These are phyloP conservation scores for Penelope pileata DNA, from an alignment of 2,113 vertebrate genomes.

Conservation along the genomic window DNA sequence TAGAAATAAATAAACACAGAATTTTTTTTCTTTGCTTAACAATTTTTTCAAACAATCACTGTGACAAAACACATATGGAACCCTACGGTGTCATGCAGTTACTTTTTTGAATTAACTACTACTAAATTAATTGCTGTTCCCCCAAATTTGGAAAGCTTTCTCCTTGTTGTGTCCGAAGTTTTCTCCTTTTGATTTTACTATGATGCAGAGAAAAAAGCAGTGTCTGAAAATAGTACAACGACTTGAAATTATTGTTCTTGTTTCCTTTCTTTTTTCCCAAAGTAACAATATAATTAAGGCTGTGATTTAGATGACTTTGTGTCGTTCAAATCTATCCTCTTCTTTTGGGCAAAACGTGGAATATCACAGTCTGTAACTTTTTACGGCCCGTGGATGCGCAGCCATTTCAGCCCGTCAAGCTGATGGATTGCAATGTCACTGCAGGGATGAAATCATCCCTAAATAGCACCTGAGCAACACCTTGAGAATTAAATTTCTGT, in stretches of 20 bases:
- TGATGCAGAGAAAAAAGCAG: neutral
- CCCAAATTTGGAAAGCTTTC: neutral
- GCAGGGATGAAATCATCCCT: neutral
- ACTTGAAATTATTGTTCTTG: neutral
- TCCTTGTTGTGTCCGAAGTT: neutral
- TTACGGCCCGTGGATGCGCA: accelerated
- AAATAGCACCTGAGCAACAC: neutral
- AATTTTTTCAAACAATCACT: neutral
- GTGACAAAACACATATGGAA: neutral
- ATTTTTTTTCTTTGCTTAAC: neutral
- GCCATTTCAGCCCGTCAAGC: neutral
- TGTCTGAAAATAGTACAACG: neutral
- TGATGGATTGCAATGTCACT: neutral
- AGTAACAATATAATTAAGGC: neutral
- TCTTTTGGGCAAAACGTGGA: neutral
- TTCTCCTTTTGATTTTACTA: constrained; percentile 6
- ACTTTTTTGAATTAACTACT: constrained; percentile 16
- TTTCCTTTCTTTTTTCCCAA: neutral
- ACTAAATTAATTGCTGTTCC: neutral
- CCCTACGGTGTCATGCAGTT: neutral
- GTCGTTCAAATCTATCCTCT: neutral
- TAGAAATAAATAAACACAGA: neutral
- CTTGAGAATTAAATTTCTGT: neutral
- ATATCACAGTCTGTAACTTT: accelerated
- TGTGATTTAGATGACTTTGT: neutral